Conservation (phyloP, 2,888 invertebrate species). For the Leistus spinibarbis region DNA sequence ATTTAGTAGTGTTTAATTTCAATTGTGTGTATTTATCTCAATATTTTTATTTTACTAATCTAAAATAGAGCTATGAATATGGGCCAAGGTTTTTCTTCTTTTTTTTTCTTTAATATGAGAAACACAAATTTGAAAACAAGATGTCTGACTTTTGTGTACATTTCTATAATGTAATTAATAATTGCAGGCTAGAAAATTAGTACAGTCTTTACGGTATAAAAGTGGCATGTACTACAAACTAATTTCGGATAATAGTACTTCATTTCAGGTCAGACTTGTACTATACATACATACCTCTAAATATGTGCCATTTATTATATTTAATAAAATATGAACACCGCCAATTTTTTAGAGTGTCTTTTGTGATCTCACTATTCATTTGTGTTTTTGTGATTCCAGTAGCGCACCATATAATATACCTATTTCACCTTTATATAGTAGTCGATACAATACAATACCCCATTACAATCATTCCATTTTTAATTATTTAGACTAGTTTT, state of each 20-base stretch:
- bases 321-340: constrained; percentile 16
- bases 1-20: too few relatives aligned
- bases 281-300: background rate
- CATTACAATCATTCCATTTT: too few relatives aligned
- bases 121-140: background rate
- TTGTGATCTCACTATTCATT: constrained; percentile 28
- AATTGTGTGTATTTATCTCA: too few relatives aligned
- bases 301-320: constrained; percentile 20
- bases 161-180: constrained; percentile 2
- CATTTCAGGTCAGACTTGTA: constrained; percentile 34
- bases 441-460: too few relatives aligned
- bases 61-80: background rate
- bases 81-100: background rate
- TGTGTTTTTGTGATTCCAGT: constrained; percentile 28
- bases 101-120: too few relatives aligned
- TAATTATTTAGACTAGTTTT: too few relatives aligned
- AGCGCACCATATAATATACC: too few relatives aligned
- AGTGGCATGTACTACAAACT: constrained; percentile 37
- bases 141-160: background rate
- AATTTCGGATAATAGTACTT: constrained; percentile 34
- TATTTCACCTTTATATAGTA: background rate
- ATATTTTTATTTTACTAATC: too few relatives aligned
- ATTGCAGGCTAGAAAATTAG: constrained; percentile 36
- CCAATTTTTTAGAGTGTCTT: constrained; percentile 30
- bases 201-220: constrained; percentile 33